phyloP scores from a whole-genome alignment of 2,113 vertebrate species.

The Triplophysa tibetana region DNA sequence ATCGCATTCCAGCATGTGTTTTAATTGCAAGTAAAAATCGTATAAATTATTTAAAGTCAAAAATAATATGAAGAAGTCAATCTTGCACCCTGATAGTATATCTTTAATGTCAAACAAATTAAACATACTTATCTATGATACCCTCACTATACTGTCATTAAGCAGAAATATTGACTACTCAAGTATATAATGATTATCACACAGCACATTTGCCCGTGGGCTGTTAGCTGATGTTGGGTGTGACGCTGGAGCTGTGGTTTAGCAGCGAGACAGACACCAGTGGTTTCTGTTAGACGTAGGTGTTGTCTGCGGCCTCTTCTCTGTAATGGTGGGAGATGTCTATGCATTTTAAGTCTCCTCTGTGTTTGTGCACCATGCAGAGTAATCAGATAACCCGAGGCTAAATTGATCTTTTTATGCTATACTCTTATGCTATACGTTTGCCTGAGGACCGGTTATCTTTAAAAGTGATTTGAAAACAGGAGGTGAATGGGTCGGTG shows the following conservation, averaged over 20 bases:
- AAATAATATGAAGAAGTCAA: background rate
- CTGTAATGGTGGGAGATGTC: conserved; percentile 36
- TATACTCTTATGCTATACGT: background rate
- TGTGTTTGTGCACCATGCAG: conserved; percentile 35
- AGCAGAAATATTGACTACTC: no score
- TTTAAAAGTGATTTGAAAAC: conserved; percentile 9
- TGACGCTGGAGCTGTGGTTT: conserved; percentile 65
- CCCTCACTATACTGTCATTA: no score
- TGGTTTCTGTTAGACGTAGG: conserved; percentile 59
- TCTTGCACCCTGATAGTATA: background rate
- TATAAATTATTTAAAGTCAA: background rate
- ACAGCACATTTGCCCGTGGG: conserved; percentile 9
- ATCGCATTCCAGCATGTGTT: no score
- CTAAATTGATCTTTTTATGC: conserved; percentile 31
- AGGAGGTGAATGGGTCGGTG: background rate
- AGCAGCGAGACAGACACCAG: conserved; percentile 56
- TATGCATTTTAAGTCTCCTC: conserved; percentile 18
- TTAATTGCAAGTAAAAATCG: no score
- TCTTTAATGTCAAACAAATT: background rate
- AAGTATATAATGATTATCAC: background rate
- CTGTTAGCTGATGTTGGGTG: conserved; percentile 44
- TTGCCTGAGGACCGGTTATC: background rate
- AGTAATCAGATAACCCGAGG: conserved; percentile 26
- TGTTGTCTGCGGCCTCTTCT: conserved; percentile 28
- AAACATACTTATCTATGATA: background rate